Evolutionary conservation across 2,113 vertebrate genomes (phyloP).

Genomic region (Eidolon helvum): DNA sequence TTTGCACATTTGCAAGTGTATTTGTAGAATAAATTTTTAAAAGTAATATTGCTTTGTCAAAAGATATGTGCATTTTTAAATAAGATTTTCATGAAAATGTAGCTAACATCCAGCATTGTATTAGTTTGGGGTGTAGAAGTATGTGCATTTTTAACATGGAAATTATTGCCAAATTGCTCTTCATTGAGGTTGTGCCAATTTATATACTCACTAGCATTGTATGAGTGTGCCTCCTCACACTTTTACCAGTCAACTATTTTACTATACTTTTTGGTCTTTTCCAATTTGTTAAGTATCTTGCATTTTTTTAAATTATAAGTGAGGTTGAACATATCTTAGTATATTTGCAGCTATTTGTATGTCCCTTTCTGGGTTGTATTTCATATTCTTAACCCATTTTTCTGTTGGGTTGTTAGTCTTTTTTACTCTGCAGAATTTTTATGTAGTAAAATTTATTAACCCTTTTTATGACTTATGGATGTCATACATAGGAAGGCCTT

Average conservation of each 20-base stretch:
- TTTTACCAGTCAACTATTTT: background rate
- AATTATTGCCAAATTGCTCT: background rate
- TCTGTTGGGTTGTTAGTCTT: no score
- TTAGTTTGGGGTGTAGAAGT: no score
- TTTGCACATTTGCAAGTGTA: background rate
- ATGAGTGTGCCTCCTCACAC: background rate
- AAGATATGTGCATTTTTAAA: background rate
- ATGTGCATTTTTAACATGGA: background rate
- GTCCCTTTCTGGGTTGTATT: no score
- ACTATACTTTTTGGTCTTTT: background rate
- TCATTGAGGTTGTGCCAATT: background rate
- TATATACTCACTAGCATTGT: background rate
- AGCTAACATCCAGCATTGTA: no score
- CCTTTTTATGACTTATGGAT: no score
- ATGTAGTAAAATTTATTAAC: no score
- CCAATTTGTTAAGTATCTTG: background rate
- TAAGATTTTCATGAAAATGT: background rate
- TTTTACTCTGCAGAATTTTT: no score
- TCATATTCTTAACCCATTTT: no score
- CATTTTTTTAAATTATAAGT: background rate
- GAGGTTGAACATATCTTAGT: background rate
- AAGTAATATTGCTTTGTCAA: slow-evolving; percentile 1
- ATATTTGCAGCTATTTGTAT: background rate
- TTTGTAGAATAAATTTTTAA: background rate
- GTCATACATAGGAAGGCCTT: no score